Evolutionary conservation across 2,888 invertebrate species (phyloP).

Genomic region (Temnothorax ravouxi): DNA sequence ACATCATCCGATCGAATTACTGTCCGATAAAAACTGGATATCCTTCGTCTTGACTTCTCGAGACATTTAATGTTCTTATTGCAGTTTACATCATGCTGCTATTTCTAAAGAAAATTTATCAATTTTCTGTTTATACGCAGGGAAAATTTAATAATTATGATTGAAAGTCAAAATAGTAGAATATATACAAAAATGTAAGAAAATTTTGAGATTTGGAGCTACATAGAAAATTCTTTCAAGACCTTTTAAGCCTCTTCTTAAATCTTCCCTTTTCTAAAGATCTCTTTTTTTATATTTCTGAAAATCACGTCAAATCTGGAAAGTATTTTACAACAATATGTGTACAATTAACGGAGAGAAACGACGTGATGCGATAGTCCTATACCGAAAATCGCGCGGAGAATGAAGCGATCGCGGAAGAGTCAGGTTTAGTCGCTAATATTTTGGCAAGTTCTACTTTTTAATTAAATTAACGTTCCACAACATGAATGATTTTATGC

Average conservation of each 20-base stretch:
- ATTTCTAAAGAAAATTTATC: not conserved
- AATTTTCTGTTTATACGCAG: not conserved
- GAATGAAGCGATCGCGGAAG: not conserved
- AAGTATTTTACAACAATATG: not conserved
- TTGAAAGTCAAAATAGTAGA: not conserved
- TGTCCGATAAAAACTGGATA: constrained; percentile 63
- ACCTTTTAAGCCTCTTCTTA: not conserved
- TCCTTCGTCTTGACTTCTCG: not conserved
- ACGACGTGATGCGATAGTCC: not conserved
- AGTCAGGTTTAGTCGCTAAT: too few relatives aligned
- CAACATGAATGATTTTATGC: too few relatives aligned
- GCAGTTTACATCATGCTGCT: not conserved
- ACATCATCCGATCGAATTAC: constrained; percentile 54
- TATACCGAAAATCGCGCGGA: not conserved
- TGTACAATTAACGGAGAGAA: not conserved
- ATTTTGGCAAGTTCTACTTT: too few relatives aligned
- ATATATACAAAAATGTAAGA: not conserved
- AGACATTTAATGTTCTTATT: not conserved
- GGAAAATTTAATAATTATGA: not conserved
- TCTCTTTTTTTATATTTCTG: not conserved
- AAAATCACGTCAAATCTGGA: not conserved
- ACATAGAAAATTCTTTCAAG: not conserved
- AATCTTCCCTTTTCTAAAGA: not conserved
- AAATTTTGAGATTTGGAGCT: not conserved
- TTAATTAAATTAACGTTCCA: too few relatives aligned